Conservation (phyloP, 2,113 vertebrate genomes). For the Varanus salvator region DNA sequence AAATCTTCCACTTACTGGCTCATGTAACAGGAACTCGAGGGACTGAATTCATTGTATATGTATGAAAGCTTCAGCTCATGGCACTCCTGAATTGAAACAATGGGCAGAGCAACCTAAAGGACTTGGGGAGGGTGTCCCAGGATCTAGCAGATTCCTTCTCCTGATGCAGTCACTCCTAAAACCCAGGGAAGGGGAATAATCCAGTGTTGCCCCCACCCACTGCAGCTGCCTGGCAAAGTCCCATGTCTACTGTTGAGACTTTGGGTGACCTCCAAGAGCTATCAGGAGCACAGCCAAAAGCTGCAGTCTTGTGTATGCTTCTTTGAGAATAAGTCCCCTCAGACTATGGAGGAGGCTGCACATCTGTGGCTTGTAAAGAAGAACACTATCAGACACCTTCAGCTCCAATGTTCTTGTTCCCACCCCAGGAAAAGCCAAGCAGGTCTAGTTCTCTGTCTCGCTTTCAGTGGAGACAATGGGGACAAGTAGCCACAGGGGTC, state of each 20-base stretch:
- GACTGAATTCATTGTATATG: background rate
- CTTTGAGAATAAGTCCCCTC: background rate
- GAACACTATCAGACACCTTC: background rate
- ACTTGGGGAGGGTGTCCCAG: no score
- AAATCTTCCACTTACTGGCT: background rate
- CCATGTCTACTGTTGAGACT: no score
- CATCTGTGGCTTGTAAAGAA: background rate
- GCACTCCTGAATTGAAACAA: background rate
- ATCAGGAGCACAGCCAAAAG: no score
- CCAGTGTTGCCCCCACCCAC: no score
- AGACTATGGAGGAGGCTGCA: background rate
- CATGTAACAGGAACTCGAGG: background rate
- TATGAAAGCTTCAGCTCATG: background rate
- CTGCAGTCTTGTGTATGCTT: background rate
- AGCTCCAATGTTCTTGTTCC: background rate
- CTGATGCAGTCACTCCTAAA: no score
- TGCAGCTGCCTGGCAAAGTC: no score
- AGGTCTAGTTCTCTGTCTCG: background rate
- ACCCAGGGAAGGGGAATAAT: no score
- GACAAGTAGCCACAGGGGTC: background rate
- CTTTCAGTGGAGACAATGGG: no score
- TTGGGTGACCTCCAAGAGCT: no score
- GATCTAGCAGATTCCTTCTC: no score
- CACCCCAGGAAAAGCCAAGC: no score
- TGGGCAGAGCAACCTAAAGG: background rate